phyloP scores from a whole-genome alignment of 2,888 invertebrate genomes.

The Lacanobia oleracea region DNA sequence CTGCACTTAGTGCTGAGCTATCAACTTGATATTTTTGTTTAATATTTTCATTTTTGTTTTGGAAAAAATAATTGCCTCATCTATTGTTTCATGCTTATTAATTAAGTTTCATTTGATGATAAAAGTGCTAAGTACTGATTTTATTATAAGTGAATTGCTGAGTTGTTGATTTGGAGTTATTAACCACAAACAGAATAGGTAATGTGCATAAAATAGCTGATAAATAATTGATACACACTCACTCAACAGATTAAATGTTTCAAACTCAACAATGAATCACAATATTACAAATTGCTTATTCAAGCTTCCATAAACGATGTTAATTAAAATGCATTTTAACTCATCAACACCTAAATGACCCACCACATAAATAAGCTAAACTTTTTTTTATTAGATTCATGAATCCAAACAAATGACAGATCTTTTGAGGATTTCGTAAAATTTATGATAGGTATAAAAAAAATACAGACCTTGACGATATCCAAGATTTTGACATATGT shows the following conservation, averaged over 20 bases:
- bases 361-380: background rate
- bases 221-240: background rate
- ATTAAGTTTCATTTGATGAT: constrained; percentile 48
- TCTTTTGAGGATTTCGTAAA: background rate
- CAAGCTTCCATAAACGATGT: constrained; percentile 14
- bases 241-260: background rate
- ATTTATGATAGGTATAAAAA: background rate
- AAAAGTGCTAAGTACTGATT: constrained; percentile 45
- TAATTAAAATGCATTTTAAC: constrained; percentile 45
- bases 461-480: background rate
- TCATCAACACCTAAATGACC: constrained; percentile 33
- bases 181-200: constrained; percentile 21
- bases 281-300: constrained; percentile 18
- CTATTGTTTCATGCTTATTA: constrained; percentile 48
- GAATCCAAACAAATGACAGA: background rate
- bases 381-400: constrained; percentile 12
- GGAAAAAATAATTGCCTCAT: constrained; percentile 11
- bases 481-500: constrained; percentile 11
- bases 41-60: constrained; percentile 8
- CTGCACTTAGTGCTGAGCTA: constrained; percentile 58
- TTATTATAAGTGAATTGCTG: constrained; percentile 23
- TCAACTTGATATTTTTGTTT: constrained; percentile 51
- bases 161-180: constrained; percentile 25
- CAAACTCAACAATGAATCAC: constrained; percentile 34
- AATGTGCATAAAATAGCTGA: constrained; percentile 21